Evolutionary conservation across 2,888 invertebrate genomes (phyloP).

Genomic region (Rhagium mordax): DNA sequence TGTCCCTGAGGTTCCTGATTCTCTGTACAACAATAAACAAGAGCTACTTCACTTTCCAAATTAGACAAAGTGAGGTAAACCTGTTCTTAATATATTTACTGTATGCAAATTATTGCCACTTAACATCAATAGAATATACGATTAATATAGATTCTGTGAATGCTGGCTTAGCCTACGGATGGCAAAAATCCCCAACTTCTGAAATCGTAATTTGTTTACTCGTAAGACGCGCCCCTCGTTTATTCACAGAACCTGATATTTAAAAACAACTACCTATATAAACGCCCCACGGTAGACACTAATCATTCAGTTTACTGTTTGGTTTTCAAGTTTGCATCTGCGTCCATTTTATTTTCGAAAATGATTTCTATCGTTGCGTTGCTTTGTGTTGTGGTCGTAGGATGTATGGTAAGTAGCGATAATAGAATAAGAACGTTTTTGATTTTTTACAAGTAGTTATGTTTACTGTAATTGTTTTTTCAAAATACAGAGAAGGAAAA

Average conservation of each 20-base stretch:
- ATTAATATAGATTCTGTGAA: background rate
- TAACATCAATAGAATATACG: no score
- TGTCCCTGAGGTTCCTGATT: no score
- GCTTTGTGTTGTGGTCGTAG: background rate
- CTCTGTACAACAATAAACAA: background rate
- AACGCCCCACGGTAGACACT: background rate
- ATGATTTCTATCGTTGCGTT: slow-evolving; percentile 5
- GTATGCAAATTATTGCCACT: background rate
- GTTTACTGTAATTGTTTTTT: no score
- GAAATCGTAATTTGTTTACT: background rate
- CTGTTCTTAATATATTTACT: background rate
- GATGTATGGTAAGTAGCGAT: slow-evolving; percentile 2
- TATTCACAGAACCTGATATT: background rate
- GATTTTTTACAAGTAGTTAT: no score
- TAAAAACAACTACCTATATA: background rate
- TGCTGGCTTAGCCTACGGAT: background rate
- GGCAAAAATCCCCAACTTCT: background rate
- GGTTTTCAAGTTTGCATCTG: background rate
- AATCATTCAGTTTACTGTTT: background rate
- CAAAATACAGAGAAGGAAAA: no score
- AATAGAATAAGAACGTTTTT: no score
- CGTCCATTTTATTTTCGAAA: background rate
- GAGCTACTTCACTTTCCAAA: background rate
- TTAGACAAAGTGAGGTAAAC: background rate
- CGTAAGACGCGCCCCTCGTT: background rate